phyloP scores from a whole-genome alignment of 1,140 invertebrate species.

The Scaptomyza pallida region DNA sequence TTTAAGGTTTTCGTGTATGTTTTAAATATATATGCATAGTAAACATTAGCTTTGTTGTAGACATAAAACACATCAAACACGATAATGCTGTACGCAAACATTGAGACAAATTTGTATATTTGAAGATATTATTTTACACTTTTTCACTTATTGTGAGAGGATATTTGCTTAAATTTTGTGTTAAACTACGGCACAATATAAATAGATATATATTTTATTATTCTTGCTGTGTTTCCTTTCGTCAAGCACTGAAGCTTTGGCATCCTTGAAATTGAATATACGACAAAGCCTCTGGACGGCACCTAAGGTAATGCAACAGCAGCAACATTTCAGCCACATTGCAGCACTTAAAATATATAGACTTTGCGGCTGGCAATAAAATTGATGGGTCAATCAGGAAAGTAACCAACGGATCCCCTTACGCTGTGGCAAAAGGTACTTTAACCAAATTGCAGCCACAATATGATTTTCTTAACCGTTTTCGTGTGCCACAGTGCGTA shows the following conservation, averaged over 20 bases:
- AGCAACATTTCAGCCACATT: background rate
- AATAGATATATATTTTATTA: conserved; percentile 20
- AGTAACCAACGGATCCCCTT: conserved; percentile 19
- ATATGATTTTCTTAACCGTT: conserved; percentile 13
- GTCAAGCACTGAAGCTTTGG: conserved; percentile 60
- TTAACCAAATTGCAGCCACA: conserved; percentile 1
- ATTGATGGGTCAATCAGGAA: conserved; percentile 12
- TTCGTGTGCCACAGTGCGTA: conserved; percentile 59
- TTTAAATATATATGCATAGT: conserved; percentile 16
- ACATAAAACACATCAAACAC: conserved; percentile 54
- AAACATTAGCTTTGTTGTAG: conserved; percentile 25
- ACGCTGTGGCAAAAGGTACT: conserved; percentile 24
- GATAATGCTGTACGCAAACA: conserved; percentile 25
- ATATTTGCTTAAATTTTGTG: background rate
- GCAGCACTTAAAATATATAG: conserved; percentile 22
- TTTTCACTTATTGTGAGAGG: conserved; percentile 12
- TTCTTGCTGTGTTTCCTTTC: conserved; percentile 26
- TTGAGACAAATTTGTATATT: conserved; percentile 42
- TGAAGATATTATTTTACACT: conserved; percentile 26
- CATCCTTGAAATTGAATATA: conserved; percentile 57
- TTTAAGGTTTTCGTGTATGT: conserved; percentile 9
- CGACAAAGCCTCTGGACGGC: conserved; percentile 83
- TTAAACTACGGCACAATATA: background rate
- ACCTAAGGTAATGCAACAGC: conserved; percentile 72
- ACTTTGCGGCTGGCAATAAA: background rate